A percentile compares a stretch with the other conserved stretches of the same genome.
phyloP scores from a whole-genome alignment of 35 echinoderm and acorn worm genomes.

The Anneissia japonica region DNA sequence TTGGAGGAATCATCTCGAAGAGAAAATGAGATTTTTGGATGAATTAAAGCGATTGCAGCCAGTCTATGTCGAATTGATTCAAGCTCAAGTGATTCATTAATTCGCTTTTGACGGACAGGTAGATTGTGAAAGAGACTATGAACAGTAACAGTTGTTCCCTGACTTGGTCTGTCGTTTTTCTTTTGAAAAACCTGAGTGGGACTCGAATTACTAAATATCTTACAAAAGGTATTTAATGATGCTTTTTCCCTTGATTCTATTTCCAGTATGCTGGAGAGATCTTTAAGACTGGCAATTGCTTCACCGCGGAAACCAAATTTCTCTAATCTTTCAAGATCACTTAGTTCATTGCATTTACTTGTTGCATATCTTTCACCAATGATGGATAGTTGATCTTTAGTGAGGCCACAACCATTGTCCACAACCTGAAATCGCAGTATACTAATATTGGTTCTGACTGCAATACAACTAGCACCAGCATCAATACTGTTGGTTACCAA shows the following conservation, averaged over 20 bases:
- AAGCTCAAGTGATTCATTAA: conserved; percentile 42
- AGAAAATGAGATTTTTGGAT: conserved; percentile 74
- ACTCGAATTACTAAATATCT: conserved; percentile 63
- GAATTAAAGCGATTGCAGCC: conserved; percentile 62
- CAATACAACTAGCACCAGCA: conserved; percentile 78
- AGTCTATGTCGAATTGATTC: conserved; percentile 49
- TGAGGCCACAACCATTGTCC: conserved; percentile 80
- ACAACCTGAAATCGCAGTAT: conserved; percentile 72
- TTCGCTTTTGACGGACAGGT: conserved; percentile 69
- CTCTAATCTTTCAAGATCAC: conserved; percentile 55
- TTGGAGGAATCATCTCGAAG: conserved; percentile 75
- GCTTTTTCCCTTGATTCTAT: conserved; percentile 53
- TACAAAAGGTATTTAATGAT: conserved; percentile 47
- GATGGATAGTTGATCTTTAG: conserved; percentile 33
- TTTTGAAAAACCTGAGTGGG: conserved; percentile 42
- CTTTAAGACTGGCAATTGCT: conserved; percentile 69
- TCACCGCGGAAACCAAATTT: conserved; percentile 93
- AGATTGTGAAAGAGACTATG: conserved; percentile 79
- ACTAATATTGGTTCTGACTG: conserved; percentile 63
- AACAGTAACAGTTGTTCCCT: conserved; percentile 84
- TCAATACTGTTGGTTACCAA: conserved; percentile 83
- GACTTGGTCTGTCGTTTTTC: conserved; percentile 45
- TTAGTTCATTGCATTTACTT: conserved; percentile 73
- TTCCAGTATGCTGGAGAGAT: conserved; percentile 80
- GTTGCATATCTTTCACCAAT: conserved; percentile 82